Evolutionary conservation across 2,888 invertebrate genomes (phyloP), one percentile per base, ranked within the genome.

Genomic region (Orchesella flavescens): DNA sequence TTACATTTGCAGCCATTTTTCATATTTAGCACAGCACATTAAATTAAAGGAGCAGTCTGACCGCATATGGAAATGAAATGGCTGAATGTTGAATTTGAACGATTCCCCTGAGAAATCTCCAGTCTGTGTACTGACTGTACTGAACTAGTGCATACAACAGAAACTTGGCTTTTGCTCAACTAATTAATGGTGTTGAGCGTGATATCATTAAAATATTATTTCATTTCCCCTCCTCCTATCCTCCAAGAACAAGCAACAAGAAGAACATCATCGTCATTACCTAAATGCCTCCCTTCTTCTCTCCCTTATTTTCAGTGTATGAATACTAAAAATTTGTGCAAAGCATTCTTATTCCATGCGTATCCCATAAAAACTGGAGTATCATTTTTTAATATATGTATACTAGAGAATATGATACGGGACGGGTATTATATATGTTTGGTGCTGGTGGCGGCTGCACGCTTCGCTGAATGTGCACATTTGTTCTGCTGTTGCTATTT

Each of bases 151-250:
- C 34, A 34, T 7, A 34, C 34, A 34, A 7, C 34, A 34, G n/a
- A 34, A 34, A 34, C 21, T 59, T 59, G 59, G 21, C 59, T 69
- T 72, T 57, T 34, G 59, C 69, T 69, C 53, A 59, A 65, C 82
- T 82, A 82, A 82, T 82, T 82, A 82, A 82, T 82, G 82, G 75
- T 75, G 82, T 82, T 82, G 82, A 82, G 82, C 82, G 82, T 82
- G 75, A 82, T 82, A 82, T 82, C 82, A 82, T 82, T 82, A 82
- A 82, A 82, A 69, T 73, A 79, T 79, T 68, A 59, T 68, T 74
- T 68, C 23, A 49, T 66, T 81, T 59, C 68, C 73, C 80, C 80
- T 34, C 34, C 55, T 71, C 17, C 46, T 12, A 68, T 13, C 21
- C 24, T 21, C 53, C 9, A n/a, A 46, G 23, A 34, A 34, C 34